phyloP scores from a whole-genome alignment of 1,140 invertebrate species.

The Melitaea cinxia region DNA sequence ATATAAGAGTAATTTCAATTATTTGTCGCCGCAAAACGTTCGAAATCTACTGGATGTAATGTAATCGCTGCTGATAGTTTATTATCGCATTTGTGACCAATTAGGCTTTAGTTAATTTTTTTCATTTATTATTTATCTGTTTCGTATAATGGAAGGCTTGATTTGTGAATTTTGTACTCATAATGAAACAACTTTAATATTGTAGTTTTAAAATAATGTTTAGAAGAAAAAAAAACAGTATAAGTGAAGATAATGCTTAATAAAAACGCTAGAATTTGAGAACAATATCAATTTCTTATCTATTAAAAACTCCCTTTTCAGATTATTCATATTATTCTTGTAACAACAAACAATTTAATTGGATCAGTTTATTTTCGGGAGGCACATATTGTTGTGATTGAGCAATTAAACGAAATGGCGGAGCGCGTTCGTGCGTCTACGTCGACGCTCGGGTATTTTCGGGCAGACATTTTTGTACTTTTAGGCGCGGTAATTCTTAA shows the following conservation, averaged over 20 bases:
- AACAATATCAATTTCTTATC: not conserved
- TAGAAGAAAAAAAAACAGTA: no score
- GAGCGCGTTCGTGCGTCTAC: constrained; percentile 44
- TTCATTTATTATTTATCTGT: not conserved
- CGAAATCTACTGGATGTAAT: constrained; percentile 9
- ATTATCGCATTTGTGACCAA: constrained; percentile 6
- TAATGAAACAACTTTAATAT: no score
- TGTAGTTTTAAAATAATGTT: no score
- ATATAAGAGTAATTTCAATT: constrained; percentile 43
- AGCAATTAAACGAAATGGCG: constrained; percentile 68
- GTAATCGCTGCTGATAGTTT: constrained; percentile 3
- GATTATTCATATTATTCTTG: not conserved
- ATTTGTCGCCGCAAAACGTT: constrained; percentile 36
- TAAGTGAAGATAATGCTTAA: no score
- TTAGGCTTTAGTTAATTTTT: constrained; percentile 1
- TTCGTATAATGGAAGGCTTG: no score
- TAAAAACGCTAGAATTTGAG: not conserved
- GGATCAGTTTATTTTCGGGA: not conserved
- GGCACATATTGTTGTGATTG: constrained; percentile 45
- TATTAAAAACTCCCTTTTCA: no score
- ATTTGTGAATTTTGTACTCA: no score
- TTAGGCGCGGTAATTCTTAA: constrained; percentile 48
- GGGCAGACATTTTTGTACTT: constrained; percentile 54
- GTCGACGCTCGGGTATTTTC: constrained; percentile 52
- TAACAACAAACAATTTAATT: not conserved